phyloP scores from a whole-genome alignment of 2,888 invertebrate species.

The Drosophila antonietae region DNA sequence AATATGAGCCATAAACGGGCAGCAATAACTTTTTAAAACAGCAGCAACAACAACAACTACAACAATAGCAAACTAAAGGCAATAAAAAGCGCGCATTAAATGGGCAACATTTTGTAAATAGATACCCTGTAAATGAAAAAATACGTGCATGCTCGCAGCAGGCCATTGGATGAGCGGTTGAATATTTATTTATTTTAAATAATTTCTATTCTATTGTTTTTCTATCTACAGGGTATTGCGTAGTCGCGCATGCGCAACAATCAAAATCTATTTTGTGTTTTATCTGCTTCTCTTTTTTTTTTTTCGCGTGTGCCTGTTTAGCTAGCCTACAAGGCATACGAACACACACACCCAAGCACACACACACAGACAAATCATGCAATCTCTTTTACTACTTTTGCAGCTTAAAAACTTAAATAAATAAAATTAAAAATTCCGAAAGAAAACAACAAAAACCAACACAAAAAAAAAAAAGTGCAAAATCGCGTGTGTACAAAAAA shows the following conservation, averaged over 20 bases:
- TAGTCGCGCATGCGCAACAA: conserved; percentile 6
- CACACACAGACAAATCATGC: conserved; percentile 16
- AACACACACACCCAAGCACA: conserved; percentile 17
- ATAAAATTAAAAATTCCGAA: conserved; percentile 24
- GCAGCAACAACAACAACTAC: conserved; percentile 32
- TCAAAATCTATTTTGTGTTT: conserved; percentile 1
- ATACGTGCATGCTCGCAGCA: not conserved
- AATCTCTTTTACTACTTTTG: conserved; percentile 46
- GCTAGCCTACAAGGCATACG: conserved; percentile 44
- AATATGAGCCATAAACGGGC: conserved; percentile 60
- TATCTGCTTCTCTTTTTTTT: conserved; percentile 28
- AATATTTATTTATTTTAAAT: not conserved
- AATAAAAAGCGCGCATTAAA: conserved; percentile 46
- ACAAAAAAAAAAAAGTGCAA: conserved; percentile 31
- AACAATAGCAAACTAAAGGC: conserved; percentile 25
- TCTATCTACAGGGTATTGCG: not conserved
- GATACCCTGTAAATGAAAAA: conserved; percentile 1
- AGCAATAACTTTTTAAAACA: conserved; percentile 29
- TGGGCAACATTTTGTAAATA: conserved; percentile 28
- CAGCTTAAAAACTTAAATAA: conserved; percentile 44
- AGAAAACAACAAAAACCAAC: conserved; percentile 13
- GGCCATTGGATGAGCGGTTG: not conserved
- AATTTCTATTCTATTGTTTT: not conserved
- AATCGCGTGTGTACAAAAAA: conserved; percentile 33
- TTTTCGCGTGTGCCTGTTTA: conserved; percentile 41